Conservation (phyloP, 2,888 invertebrate genomes). For the Phengaris alcon region DNA sequence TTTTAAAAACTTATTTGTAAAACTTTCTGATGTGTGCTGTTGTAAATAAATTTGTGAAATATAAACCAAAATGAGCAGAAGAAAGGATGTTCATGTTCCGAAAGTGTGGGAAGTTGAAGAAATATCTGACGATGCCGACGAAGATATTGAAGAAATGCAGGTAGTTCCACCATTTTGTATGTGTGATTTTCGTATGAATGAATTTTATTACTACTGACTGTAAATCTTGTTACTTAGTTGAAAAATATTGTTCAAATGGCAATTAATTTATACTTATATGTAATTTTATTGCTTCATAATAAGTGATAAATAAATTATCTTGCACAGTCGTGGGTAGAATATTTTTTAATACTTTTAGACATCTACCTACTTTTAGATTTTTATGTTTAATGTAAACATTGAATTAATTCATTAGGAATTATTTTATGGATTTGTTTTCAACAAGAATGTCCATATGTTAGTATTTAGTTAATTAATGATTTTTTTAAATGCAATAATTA, state of each 20-base stretch:
- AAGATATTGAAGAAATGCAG: conserved; percentile 42
- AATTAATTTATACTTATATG: background rate
- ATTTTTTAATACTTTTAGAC: background rate
- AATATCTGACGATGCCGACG: conserved; percentile 40
- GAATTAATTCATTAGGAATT: background rate
- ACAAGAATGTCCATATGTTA: too few species aligned
- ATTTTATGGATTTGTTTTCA: too few species aligned
- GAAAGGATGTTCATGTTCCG: background rate
- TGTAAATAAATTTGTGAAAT: background rate
- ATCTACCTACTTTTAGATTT: background rate
- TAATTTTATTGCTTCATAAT: too few species aligned
- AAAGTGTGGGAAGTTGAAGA: conserved; percentile 44
- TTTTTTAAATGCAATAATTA: too few species aligned
- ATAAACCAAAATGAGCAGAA: background rate
- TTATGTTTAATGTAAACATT: background rate
- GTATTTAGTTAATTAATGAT: too few species aligned
- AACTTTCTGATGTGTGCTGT: background rate
- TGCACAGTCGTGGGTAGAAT: background rate
- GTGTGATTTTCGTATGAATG: background rate
- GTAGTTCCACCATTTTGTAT: conserved; percentile 41
- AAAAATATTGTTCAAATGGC: background rate
- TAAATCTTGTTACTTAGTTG: background rate
- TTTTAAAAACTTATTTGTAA: background rate
- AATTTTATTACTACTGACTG: background rate
- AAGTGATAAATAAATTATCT: background rate